A percentile compares a stretch with the other conserved stretches of the same genome.
phyloP scores from a whole-genome alignment of 2,797 vertebrate genomes.

The Arrhamphus sclerolepis region DNA sequence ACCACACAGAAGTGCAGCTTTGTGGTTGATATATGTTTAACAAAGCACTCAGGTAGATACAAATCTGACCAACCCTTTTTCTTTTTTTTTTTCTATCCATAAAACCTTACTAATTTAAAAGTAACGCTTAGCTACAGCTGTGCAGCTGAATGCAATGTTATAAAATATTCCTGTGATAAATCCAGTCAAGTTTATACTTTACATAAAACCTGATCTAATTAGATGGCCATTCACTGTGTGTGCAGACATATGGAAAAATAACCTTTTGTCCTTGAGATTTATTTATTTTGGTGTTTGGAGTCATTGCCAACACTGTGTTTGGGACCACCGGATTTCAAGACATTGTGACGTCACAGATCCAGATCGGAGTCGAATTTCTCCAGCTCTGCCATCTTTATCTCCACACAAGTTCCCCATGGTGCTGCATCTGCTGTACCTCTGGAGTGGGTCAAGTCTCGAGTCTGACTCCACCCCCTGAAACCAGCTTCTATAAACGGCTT shows the following conservation, averaged over 20 bases:
- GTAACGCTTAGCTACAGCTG: neutral
- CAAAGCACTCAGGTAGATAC: neutral
- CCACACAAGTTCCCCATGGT: no score
- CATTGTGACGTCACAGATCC: no score
- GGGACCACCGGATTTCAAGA: no score
- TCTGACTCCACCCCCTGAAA: no score
- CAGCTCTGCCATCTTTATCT: no score
- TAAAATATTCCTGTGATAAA: neutral
- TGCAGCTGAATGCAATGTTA: neutral
- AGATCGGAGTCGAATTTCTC: no score
- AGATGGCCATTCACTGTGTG: neutral
- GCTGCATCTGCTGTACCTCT: no score
- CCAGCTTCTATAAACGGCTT: no score
- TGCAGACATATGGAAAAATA: neutral
- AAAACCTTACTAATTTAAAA: conserved; percentile 4
- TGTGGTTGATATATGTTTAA: conserved; percentile 27
- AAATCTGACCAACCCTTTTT: neutral
- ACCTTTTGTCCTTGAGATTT: neutral
- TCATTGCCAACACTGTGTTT: no score
- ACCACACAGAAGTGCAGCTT: conserved; percentile 10
- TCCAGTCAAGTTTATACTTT: neutral
- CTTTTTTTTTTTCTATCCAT: conserved; percentile 6
- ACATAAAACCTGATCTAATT: neutral
- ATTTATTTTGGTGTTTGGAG: neutral
- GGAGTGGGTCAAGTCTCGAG: no score